Evolutionary conservation across 2,888 invertebrate species (phyloP), one percentile per base, ranked within the genome.

Genomic region (Stictocephala bisonia): DNA sequence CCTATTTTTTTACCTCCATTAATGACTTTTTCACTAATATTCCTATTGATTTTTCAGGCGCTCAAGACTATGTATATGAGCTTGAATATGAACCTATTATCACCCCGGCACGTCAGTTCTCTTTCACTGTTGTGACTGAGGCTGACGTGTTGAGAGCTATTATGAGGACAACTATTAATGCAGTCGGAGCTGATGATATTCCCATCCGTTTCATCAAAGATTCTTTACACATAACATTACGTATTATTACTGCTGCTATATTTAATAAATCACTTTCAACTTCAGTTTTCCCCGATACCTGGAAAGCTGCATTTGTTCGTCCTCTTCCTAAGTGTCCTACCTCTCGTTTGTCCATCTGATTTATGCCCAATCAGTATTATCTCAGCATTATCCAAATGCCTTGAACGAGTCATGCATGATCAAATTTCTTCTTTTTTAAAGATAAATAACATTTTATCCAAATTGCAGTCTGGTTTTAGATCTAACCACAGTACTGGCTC

Each of bases 181-280:
- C 51, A 20, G 51, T 51, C 20, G 22, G 51, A n/a, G 20, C 51
- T 24, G 51, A 51, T 51, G 22, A 51, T 11, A 51, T 51, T 51
- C 51, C 51, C 22, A 22, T 51, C 3, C 18, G 51, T 20, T 51
- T 51, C 51, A 51, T 51, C 6, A 51, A 51, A 20, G 51, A 51
- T 3, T 13, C 51, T 20, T 13, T 51, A 51, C 51, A 18, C 11
- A 24, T 51, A 3, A 51, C 51, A 15, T 24, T 51, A 20, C 51
- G 20, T 20, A 20, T 4, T 3, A 51, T 51, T 4, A 51, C 51
- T 20, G 2, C 22, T 11, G 2, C 22, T 11, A 51, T 51, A 4
- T 51, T 51, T 11, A 51, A 51, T 11, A 51, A 18, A 51, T 51
- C 51, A 4, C 20, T 51, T 6, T 18, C 11, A 20, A 20, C 51